These are phyloP conservation scores for Actinernus sp. DNA, from an alignment of 92 coral and sea anemone species.

Conservation along the genomic window DNA sequence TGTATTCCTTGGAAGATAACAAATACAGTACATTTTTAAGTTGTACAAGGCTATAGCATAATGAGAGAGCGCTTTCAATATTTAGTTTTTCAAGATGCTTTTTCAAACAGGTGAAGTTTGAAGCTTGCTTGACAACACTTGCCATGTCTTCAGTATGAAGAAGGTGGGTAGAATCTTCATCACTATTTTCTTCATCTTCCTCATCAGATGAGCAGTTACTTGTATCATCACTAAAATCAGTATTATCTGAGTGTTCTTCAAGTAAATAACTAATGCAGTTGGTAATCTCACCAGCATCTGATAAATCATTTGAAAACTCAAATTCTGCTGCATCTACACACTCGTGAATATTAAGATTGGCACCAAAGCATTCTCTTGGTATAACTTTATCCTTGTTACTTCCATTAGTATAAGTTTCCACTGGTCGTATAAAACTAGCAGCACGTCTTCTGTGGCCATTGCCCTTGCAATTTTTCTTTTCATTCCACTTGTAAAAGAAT, in stretches of 20 bases:
- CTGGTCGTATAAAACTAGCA: slow-evolving; percentile 26
- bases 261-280: slow-evolving; percentile 27
- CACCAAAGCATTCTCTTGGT: slow-evolving; percentile 28
- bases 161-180: slow-evolving; percentile 9
- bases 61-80: background rate
- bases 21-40: slow-evolving; percentile 4
- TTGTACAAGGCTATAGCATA: background rate
- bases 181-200: slow-evolving; percentile 9
- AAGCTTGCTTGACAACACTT: slow-evolving; percentile 23
- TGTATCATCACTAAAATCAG: background rate
- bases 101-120: slow-evolving; percentile 13
- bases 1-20: background rate
- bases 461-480: slow-evolving; percentile 18
- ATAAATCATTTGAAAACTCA: slow-evolving; percentile 31
- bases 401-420: slow-evolving; percentile 22
- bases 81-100: slow-evolving; percentile 29
- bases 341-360: slow-evolving; percentile 14
- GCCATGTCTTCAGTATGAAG: slow-evolving; percentile 15
- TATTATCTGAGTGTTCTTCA: slow-evolving; percentile 18
- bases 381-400: background rate
- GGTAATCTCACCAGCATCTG: slow-evolving; percentile 41
- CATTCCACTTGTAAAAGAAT: slow-evolving; percentile 56
- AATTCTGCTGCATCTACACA: slow-evolving; percentile 31
- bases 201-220: slow-evolving; percentile 14
- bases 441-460: background rate